phyloP scores from a whole-genome alignment of 2,797 vertebrate species.

The Ataeniobius toweri region DNA sequence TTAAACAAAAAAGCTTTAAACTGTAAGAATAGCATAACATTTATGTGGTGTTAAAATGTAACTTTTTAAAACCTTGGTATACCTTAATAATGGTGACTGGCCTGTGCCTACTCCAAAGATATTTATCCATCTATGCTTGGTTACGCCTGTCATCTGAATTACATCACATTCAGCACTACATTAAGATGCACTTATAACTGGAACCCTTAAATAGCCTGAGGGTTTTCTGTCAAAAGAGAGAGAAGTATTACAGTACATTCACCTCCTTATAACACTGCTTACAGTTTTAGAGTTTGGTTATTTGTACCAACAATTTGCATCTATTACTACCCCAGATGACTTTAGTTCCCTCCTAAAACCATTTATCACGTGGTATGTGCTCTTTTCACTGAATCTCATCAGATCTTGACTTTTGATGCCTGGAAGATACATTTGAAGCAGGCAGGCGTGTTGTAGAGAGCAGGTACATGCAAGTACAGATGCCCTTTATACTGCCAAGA shows the following conservation, averaged over 20 bases:
- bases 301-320: neutral
- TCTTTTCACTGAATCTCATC: neutral
- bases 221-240: conserved; percentile 21
- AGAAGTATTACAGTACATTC: conserved; percentile 17
- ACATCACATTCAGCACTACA: neutral
- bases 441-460: conserved; percentile 16
- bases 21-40: no score
- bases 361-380: neutral
- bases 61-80: neutral
- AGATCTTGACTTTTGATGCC: conserved; percentile 21
- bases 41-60: neutral
- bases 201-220: neutral
- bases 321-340: conserved; percentile 5
- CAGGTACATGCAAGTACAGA: conserved; percentile 15
- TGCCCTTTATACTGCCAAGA: conserved; percentile 30
- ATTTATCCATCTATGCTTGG: neutral
- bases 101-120: neutral
- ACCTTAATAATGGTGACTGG: neutral
- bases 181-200: conserved; percentile 28
- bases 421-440: conserved; percentile 21
- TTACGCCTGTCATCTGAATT: conserved; percentile 12
- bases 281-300: neutral
- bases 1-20: no score
- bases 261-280: conserved; percentile 19
- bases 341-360: conserved; percentile 7